These are phyloP conservation scores for Nomada ferruginata DNA, from an alignment of 2,888 invertebrate genomes.

Conservation along the genomic window DNA sequence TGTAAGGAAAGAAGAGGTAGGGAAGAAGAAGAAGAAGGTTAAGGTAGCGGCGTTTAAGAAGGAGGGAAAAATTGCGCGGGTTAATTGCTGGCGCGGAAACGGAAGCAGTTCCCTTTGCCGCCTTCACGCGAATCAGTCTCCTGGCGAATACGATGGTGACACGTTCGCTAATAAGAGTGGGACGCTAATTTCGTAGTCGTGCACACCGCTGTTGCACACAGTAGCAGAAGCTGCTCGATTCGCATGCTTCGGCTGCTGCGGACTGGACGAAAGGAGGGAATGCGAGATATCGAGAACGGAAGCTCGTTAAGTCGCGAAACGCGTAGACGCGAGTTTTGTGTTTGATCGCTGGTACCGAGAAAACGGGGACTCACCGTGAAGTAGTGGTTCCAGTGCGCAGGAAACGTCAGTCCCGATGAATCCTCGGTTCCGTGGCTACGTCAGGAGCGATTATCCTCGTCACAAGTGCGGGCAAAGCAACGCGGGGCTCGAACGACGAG, in stretches of 20 bases:
- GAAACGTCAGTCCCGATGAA: conserved; percentile 76
- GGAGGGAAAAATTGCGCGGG: too few relatives aligned
- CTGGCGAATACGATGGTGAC: too few relatives aligned
- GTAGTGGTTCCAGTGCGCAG: conserved; percentile 80
- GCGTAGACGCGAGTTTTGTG: background rate
- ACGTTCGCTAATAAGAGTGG: too few relatives aligned
- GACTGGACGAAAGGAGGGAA: background rate
- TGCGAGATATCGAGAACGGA: background rate
- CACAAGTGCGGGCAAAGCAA: conserved; percentile 30
- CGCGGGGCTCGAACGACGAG: conserved; percentile 61
- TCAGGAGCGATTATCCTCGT: conserved; percentile 59
- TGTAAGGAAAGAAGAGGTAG: too few relatives aligned
- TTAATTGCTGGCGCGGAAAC: too few relatives aligned
- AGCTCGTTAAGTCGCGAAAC: background rate
- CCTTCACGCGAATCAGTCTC: too few relatives aligned
- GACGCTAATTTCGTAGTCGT: background rate
- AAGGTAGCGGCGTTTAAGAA: too few relatives aligned
- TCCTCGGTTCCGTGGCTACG: conserved; percentile 56
- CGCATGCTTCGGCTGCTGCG: background rate
- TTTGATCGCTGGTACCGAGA: conserved; percentile 15
- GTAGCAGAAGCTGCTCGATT: background rate
- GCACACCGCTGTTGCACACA: background rate
- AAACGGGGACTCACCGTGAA: conserved; percentile 76
- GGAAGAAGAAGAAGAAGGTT: too few relatives aligned
- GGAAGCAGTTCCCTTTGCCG: too few relatives aligned